Base-by-base conservation (phyloP, 2,113 vertebrate genomes). In the Bufo bufo region DNA sequence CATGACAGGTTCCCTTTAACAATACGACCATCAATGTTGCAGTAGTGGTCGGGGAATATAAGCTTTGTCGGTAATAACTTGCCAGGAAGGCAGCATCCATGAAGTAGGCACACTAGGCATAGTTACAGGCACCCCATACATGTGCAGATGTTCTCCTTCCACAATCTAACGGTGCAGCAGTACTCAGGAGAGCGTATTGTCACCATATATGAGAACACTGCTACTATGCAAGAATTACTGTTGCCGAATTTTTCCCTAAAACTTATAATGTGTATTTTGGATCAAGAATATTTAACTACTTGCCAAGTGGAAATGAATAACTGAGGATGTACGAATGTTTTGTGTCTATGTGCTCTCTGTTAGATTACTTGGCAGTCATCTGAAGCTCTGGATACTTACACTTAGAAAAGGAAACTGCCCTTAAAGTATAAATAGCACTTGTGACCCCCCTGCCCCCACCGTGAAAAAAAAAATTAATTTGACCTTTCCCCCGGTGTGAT, bases 401-500 rank as follows among this genome's bases (percentile, higher is more conserved):
- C 16, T 66, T 65, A 82, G 61, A 12, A 65, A 65, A 66, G 61
- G 45, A 50, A 82, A 49, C 33, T 65, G 59, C 47, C 59, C 59
- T 65, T 5, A 66, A 65, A 50, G 81, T 83, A 66, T 66, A 66
- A 66, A 66, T 83, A 83, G 61, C 23, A 52, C 81, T 65, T 49
- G 9, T 82, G 45, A 82, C 45, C 81, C 17, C 10, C 33, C 33
- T 33, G 33, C 33, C 33, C 33, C 33, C 33, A 33, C 33, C 33
- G 3, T 6, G 16, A 14, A 45, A 3, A 63, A 82, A 82, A 66
- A 66, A 50, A 56, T 79, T 12, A 43, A 80, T 80, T 43, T 58
- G 54, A 58, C 80, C 80, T 82, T 65, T n/a, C 43, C 19, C 61
- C 43, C 69, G 81, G 23, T 69, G 81, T 83, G 81, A 83, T 66